These are phyloP conservation scores for Palloptera scutellata DNA, from an alignment of 2,888 invertebrate genomes.

Conservation along the genomic window DNA sequence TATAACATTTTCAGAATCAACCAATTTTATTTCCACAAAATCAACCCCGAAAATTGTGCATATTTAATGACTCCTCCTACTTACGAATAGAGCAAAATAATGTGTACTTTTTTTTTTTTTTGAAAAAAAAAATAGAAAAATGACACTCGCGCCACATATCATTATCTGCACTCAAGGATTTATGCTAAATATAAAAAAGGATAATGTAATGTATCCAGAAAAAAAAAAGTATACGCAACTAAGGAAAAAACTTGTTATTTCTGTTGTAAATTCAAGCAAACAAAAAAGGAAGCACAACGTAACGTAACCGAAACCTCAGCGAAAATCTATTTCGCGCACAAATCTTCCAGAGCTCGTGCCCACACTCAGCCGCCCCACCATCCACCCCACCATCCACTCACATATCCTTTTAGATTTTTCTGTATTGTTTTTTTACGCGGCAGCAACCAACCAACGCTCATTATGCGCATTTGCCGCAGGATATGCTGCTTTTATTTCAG, in stretches of 20 bases:
- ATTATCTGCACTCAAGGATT: slow-evolving; percentile 55
- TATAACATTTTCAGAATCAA: no score
- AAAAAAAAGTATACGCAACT: slow-evolving; percentile 19
- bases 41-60: slow-evolving; percentile 22
- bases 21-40: slow-evolving; percentile 5
- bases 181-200: slow-evolving; percentile 43
- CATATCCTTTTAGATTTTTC: background rate
- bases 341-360: slow-evolving; percentile 7
- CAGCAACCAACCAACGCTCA: slow-evolving; percentile 45
- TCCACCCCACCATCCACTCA: background rate
- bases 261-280: background rate
- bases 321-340: slow-evolving; percentile 31
- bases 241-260: slow-evolving; percentile 28
- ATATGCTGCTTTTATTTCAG: slow-evolving; percentile 44
- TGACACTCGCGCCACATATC: slow-evolving; percentile 41
- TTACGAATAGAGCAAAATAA: background rate
- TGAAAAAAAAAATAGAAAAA: slow-evolving; percentile 35
- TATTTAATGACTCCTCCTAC: slow-evolving; percentile 25
- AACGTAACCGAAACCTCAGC: slow-evolving; percentile 23
- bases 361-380: background rate
- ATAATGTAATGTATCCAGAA: background rate
- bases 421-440: slow-evolving; percentile 12
- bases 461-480: slow-evolving; percentile 60
- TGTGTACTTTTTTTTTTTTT: slow-evolving; percentile 15
- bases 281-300: slow-evolving; percentile 2